Percentiles rank a stretch among this genome's conserved stretches.
phyloP scores from a whole-genome alignment of 2,797 vertebrate species.

The Schizopygopsis malacanthus region DNA sequence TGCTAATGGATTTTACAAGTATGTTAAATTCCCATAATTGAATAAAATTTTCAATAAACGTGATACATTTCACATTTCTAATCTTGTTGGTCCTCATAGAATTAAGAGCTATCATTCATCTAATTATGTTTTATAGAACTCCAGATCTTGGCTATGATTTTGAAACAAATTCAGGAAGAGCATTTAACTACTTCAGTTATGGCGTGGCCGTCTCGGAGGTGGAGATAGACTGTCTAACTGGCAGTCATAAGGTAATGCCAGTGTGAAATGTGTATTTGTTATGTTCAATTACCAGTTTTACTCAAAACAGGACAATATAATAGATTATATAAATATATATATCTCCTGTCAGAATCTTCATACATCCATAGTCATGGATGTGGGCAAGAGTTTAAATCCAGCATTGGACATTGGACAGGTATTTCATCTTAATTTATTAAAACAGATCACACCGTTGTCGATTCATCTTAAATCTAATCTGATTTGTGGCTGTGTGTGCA shows the following conservation, averaged over 20 bases:
- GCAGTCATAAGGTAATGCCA: conserved; percentile 87
- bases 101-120: neutral
- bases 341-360: conserved; percentile 82
- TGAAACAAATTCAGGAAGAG: conserved; percentile 84
- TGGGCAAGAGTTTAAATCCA: conserved; percentile 93
- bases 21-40: conserved; percentile 58
- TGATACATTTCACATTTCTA: neutral
- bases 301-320: neutral
- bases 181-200: conserved; percentile 87
- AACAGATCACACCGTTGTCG: neutral
- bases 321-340: neutral
- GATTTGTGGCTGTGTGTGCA: conserved; percentile 61
- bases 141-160: conserved; percentile 86
- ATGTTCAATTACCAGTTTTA: neutral
- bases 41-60: neutral
- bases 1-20: conserved; percentile 93
- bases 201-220: conserved; percentile 94
- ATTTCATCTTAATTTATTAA: conserved; percentile 47
- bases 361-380: conserved; percentile 96
- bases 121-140: conserved; percentile 74
- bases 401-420: conserved; percentile 97
- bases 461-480: neutral
- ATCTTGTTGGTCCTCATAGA: neutral
- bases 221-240: conserved; percentile 95
- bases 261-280: neutral